These are phyloP conservation scores for Crotalus helleri DNA, from an alignment of 2,113 vertebrate genomes.

Conservation along the genomic window DNA sequence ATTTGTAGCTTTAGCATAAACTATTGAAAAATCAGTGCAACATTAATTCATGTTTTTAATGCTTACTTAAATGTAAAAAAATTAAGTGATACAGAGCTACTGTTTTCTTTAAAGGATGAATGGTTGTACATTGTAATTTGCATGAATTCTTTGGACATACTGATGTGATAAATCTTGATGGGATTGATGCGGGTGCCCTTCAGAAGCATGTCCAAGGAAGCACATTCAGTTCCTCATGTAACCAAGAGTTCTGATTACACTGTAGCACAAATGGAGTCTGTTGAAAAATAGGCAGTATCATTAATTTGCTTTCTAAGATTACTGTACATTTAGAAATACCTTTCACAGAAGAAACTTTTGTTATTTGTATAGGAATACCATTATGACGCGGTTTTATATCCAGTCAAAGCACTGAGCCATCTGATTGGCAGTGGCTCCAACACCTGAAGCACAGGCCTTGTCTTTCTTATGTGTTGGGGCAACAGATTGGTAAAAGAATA, in stretches of 20 bases:
- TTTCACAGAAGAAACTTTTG: slow-evolving; percentile 5
- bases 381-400: neutral
- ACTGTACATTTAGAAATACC: neutral
- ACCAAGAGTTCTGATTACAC: neutral
- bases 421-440: neutral
- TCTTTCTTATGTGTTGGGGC: neutral
- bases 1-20: neutral
- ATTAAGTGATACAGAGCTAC: neutral
- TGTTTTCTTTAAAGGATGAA: neutral
- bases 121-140: neutral
- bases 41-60: neutral
- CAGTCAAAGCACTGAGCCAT: neutral
- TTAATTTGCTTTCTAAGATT: slow-evolving; percentile 10
- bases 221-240: slow-evolving; percentile 1
- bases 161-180: neutral
- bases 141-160: neutral
- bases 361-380: neutral
- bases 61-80: neutral
- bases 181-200: neutral
- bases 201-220: neutral
- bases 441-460: neutral
- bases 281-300: slow-evolving; percentile 5
- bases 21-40: neutral
- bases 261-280: neutral
- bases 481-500: slow-evolving; percentile 10